A percentile compares a stretch with the other conserved stretches of the same genome.
These are phyloP conservation scores for Lysandra bellargus DNA, from an alignment of 2,888 invertebrate species.

Conservation along the genomic window DNA sequence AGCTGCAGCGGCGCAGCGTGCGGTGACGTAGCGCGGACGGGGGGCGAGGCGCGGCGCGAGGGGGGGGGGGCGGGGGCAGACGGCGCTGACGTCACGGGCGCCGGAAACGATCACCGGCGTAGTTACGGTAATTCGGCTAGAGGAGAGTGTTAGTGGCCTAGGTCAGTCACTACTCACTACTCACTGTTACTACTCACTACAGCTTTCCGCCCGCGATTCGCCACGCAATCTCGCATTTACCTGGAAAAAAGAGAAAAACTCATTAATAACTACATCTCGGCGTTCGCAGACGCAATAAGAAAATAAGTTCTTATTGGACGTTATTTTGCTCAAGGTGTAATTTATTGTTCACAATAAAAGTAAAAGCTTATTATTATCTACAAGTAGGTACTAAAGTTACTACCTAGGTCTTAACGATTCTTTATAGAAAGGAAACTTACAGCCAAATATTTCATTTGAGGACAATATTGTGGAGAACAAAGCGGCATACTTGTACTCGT, in stretches of 20 bases:
- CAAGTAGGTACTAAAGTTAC: background rate
- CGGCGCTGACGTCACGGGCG: slow-evolving; percentile 77
- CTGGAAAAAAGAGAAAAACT: slow-evolving; percentile 49
- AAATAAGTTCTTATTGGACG: slow-evolving; percentile 41
- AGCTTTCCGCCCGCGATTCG: slow-evolving; percentile 19
- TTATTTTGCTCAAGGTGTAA: slow-evolving; percentile 21
- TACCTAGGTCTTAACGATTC: background rate
- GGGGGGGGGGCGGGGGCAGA: slow-evolving; percentile 72
- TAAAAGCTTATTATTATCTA: background rate
- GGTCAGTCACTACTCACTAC: slow-evolving; percentile 64
- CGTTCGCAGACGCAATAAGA: slow-evolving; percentile 45
- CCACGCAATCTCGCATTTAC: slow-evolving; percentile 47
- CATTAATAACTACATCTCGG: slow-evolving; percentile 46
- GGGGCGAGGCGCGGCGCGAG: slow-evolving; percentile 48
- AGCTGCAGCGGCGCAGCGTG: slow-evolving; percentile 45
- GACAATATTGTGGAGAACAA: background rate
- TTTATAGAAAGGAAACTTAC: background rate
- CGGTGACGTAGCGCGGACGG: slow-evolving; percentile 72
- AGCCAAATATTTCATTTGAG: background rate
- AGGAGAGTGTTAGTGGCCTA: slow-evolving; percentile 76
- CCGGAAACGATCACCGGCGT: slow-evolving; percentile 77
- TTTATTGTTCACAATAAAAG: slow-evolving; percentile 18
- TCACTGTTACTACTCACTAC: slow-evolving; percentile 34
- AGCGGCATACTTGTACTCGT: background rate
- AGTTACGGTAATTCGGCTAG: slow-evolving; percentile 79